phyloP scores from a whole-genome alignment of 2,113 vertebrate species.

The Hippocampus mohnikei region DNA sequence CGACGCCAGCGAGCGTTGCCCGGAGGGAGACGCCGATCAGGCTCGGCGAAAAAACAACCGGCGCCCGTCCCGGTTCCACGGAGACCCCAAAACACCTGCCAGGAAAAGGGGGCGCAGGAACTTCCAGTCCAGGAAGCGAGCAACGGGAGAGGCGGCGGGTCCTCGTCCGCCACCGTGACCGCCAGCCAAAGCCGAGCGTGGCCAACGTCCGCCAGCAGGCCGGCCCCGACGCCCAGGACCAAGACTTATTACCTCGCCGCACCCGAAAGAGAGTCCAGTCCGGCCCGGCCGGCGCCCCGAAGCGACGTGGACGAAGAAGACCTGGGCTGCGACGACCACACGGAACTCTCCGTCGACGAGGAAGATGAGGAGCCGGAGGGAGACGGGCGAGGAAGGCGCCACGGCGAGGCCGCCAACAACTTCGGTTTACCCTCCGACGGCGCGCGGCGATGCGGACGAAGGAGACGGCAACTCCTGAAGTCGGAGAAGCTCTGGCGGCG shows the following conservation, averaged over 20 bases:
- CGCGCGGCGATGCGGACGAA: conserved; percentile 47
- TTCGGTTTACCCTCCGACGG: conserved; percentile 54
- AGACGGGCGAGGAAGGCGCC: conserved; percentile 15
- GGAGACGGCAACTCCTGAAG: conserved; percentile 13
- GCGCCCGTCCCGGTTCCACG: conserved; percentile 79
- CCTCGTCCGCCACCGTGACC: conserved; percentile 48
- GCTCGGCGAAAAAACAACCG: conserved; percentile 41
- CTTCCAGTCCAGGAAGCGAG: conserved; percentile 60
- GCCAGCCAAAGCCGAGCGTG: conserved; percentile 6
- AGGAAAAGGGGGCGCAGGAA: conserved; percentile 78
- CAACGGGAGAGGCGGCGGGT: conserved; percentile 47
- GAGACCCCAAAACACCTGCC: conserved; percentile 70
- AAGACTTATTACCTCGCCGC: conserved; percentile 42
- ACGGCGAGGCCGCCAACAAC: conserved; percentile 35
- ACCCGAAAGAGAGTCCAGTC: conserved; percentile 29
- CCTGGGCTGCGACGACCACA: conserved; percentile 42
- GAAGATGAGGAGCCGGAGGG: conserved; percentile 35
- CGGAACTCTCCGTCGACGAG: conserved; percentile 42
- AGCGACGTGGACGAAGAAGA: conserved; percentile 45
- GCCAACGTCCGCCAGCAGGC: no score
- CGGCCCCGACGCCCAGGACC: conserved; percentile 56
- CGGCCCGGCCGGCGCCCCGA: conserved; percentile 9
- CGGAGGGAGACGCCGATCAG: conserved; percentile 21
- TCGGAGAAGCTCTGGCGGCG: conserved; percentile 8
- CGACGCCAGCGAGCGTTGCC: conserved; percentile 5